phyloP scores from a whole-genome alignment of 2,113 vertebrate species.

The Lichenostomus cassidix region DNA sequence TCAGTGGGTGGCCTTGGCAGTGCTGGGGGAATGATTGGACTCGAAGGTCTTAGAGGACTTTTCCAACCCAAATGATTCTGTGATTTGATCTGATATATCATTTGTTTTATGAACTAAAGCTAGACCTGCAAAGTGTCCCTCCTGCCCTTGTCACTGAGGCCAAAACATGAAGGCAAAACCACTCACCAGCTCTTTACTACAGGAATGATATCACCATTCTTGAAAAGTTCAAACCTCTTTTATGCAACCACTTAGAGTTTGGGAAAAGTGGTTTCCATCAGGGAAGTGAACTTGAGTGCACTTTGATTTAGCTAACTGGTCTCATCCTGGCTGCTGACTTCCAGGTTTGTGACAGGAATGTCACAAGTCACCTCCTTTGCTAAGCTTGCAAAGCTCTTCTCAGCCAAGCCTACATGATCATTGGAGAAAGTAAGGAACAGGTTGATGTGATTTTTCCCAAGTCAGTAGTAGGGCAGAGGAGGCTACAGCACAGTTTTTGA shows the following conservation, averaged over 20 bases:
- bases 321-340: not conserved
- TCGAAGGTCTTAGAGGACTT: not conserved
- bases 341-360: not conserved
- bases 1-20: not conserved
- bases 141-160: not conserved
- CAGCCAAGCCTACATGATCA: not conserved
- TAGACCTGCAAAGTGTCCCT: not conserved
- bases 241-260: not conserved
- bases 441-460: not conserved
- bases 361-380: not conserved
- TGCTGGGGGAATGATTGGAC: no score
- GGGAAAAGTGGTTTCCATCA: not conserved
- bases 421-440: not conserved
- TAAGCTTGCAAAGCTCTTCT: not conserved
- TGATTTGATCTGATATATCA: accelerated
- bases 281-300: not conserved
- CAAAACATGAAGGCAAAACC: not conserved
- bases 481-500: not conserved
- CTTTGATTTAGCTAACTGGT: not conserved
- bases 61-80: not conserved
- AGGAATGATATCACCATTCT: accelerated
- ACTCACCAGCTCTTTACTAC: accelerated
- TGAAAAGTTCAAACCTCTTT: not conserved
- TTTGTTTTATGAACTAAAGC: not conserved
- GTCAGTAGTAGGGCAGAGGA: not conserved